Evolutionary conservation across 2,888 invertebrate species (phyloP), one percentile per base, ranked within the genome.

Genomic region (Scaptomyza parva): DNA sequence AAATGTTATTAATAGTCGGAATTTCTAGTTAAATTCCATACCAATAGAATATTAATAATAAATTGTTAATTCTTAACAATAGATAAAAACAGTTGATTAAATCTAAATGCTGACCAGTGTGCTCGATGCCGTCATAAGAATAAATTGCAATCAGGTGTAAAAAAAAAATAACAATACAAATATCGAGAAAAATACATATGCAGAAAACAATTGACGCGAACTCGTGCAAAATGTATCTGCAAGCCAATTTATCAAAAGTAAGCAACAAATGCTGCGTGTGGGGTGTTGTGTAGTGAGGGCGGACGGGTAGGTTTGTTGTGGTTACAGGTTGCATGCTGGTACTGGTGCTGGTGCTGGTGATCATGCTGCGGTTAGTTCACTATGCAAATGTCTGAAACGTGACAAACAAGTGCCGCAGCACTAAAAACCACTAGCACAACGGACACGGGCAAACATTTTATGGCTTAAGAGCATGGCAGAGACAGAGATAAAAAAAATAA

Each of bases 361-460:
- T 64, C 65, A 70, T 73, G 67, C 48, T 45, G 68, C 68, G 66
- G 62, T 78, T 58, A 69, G 69, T 61, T 61, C 63, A 67, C 50
- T 67, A 86, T 81, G 81, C 87, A 82, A 82, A 82, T 82, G 70
- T 47, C 67, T 72, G 68, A 82, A 82, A 82, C 87, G 82, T 82
- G 82, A 82, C 82, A 78, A 75, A 76, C 75, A 64, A 70, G 64
- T 63, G 68, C 71, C 62, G 45, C 73, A 76, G 53, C 45, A 54
- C 53, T 55, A 40, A 12, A 67, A 76, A 54, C 66, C 70, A 63
- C 65, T 44, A 55, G 43, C 59, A 45, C 28, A 68, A 41, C 37
- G 51, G 47, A 54, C 48, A 60, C 12, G 39, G 24, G 2, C 50
- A 45, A 28, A 59, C 58, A 70, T 44, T 78, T 76, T 59, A 81